Evolutionary conservation across 2,797 vertebrate genomes (phyloP), one percentile per base, ranked within the genome.

Genomic region (Trichosurus vulpecula): DNA sequence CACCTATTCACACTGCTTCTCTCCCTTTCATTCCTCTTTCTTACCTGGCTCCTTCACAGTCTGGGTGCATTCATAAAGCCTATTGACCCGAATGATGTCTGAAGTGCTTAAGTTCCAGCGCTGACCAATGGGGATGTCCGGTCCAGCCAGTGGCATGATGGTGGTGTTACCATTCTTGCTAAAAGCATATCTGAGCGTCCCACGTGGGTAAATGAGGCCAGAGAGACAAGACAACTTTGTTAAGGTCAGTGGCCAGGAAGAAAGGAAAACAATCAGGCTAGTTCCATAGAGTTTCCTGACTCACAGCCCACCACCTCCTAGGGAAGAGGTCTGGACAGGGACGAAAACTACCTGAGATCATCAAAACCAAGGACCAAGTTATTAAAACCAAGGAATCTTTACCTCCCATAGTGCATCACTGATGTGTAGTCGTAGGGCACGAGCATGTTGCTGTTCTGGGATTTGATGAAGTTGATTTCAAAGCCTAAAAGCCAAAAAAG

Each of bases 371-470:
- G 66, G n/a, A n/a, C 66, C n/a, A 25, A 81, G n/a, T 47, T 41
- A 47, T 16, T 35, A 16, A 25, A 19, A 5, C 11, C 22, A 22
- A 1, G 2, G 35, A 1, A 25, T 0, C 0, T 97, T 96, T 96
- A 98, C 98, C 98, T 97, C 94, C 98, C 97, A 0, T 98, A 98
- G 90, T 99, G 98, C 97, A 98, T 96, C 81, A 99, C 96, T 0
- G 98, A 98, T 0, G 96, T 89, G 41, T 98, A 98, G 54, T 98
- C 98, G 35, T 98, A 99, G 4, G 97, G 93, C 1, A 87, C 97
- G 35, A 98, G n/a, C 98, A 98, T 98, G 74, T 98, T 98, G 93
- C 96, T 98, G 52, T 95, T 98, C 92, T 19, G 97, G 58, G 97
- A 97, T 52, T 98, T 98, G 94, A 98, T 92, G 92, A 99, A 98